Percentiles rank a stretch among this genome's conserved stretches.
Conservation (phyloP, 1,140 invertebrate genomes). For the Heliconius nattereri region DNA sequence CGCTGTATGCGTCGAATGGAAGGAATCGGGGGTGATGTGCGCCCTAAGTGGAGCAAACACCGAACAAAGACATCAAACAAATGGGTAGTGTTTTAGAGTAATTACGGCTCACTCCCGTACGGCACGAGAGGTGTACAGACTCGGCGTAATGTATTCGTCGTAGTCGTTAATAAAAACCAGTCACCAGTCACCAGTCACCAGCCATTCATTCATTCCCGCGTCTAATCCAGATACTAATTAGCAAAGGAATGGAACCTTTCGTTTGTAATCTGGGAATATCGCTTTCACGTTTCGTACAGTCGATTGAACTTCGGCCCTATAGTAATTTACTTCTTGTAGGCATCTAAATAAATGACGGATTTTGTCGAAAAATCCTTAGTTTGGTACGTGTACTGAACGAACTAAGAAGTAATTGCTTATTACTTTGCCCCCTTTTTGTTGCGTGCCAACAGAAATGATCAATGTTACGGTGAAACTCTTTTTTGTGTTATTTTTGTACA, state of each 20-base stretch:
- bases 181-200: slow-evolving; percentile 39
- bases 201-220: slow-evolving; percentile 42
- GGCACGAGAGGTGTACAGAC: slow-evolving; percentile 74
- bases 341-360: slow-evolving; percentile 24
- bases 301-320: slow-evolving; percentile 10
- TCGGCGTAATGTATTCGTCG: slow-evolving; percentile 64
- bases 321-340: slow-evolving; percentile 6
- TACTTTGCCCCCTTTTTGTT: slow-evolving; percentile 60
- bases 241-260: slow-evolving; percentile 37
- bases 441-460: slow-evolving; percentile 62
- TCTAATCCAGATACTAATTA: slow-evolving; percentile 48
- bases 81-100: slow-evolving; percentile 81
- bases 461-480: slow-evolving; percentile 54
- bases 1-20: slow-evolving; percentile 69
- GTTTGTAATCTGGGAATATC: slow-evolving; percentile 30
- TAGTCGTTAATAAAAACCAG: slow-evolving; percentile 52
- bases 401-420: slow-evolving; percentile 61
- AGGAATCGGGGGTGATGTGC: slow-evolving; percentile 75
- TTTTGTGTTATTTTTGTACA: slow-evolving; percentile 54
- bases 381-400: slow-evolving; percentile 38
- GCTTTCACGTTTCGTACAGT: neutral
- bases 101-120: slow-evolving; percentile 78
- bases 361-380: slow-evolving; percentile 24
- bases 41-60: slow-evolving; percentile 78
- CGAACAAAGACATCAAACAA: slow-evolving; percentile 81